Percentiles rank a stretch among this genome's conserved stretches.
Conservation (phyloP, 2,797 vertebrate species). For the Notoglanidium macrostoma region DNA sequence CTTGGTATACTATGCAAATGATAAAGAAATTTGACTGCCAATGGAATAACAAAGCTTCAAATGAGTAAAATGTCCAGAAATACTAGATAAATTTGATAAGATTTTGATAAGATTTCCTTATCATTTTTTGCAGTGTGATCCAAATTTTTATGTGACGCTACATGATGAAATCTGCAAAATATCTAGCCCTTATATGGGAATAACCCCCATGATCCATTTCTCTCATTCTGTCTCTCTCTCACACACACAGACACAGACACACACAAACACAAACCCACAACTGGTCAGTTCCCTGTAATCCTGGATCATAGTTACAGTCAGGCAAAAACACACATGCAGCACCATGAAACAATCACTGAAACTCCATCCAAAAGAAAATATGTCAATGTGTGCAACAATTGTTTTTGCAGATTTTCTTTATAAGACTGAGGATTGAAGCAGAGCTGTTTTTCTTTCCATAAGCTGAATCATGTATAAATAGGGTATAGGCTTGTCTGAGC, state of each 20-base stretch:
- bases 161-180: constrained; percentile 35
- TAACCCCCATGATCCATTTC: constrained; percentile 64
- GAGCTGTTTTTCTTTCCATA: neutral
- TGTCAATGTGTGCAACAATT: neutral
- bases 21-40: neutral
- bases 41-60: neutral
- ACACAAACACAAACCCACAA: constrained; percentile 25
- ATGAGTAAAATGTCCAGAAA: neutral
- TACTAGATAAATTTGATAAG: too few species aligned
- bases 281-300: constrained; percentile 63
- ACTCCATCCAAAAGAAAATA: constrained; percentile 35
- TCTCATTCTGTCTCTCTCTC: constrained; percentile 49
- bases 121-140: too few species aligned
- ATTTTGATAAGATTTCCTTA: too few species aligned
- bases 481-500: neutral
- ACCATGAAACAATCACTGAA: neutral
- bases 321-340: constrained; percentile 2
- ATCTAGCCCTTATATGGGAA: constrained; percentile 77
- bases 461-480: neutral
- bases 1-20: neutral
- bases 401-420: constrained; percentile 5
- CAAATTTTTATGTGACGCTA: neutral
- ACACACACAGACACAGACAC: constrained; percentile 25
- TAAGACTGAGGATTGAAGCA: neutral
- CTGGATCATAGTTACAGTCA: constrained; percentile 57